Base-by-base conservation (phyloP, 2,888 invertebrate genomes). In the Teleiodes luculella region DNA sequence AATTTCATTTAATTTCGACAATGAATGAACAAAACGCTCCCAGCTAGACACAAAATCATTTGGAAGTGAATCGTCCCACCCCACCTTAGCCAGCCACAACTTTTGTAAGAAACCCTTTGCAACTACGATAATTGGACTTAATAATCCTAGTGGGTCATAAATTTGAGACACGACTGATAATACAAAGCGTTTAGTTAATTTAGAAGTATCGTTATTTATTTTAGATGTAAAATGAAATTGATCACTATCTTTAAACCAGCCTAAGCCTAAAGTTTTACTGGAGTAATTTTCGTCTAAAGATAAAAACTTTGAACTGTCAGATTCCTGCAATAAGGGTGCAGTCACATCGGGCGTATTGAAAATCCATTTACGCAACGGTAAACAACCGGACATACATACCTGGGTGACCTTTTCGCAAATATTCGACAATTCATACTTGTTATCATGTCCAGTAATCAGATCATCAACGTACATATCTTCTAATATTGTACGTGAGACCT, bases 381-480 rank as follows among this genome's bases (percentile, higher is more conserved):
- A 61, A 33, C 59, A 57, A 1, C 52, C 58, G 1, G 54, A 49
- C n/a, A 35, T 16, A 31, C 56, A 35, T 14, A 43, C 35, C 0
- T 39, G 49, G 0, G 35, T 13, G 3, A 33, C 50, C 11, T 53
- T 24, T 18, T 54, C 28, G 24, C 54, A 55, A 18, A 54, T 41
- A 0, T 48, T 7, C 10, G 52, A 0, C 16, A 59, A 54, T 4
- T 36, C 4, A 3, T 52, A 0, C 37, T 41, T 55, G 20, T 55
- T 37, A 20, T 60, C 61, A 13, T 28, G 8, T 11, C 56, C 70
- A 5, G 50, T 68, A n/a, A 57, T 62, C 31, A 65, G 61, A 63
- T 56, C 72, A 57, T 61, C 69, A 53, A 58, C 64, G 49, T 53
- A 62, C 57, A 59, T 66, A 53, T 58, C 70, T 7, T 53, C 48